Evolutionary conservation across 2,113 vertebrate genomes (phyloP), one percentile per base, ranked within the genome.

Genomic region (Chaetodon trifascialis): DNA sequence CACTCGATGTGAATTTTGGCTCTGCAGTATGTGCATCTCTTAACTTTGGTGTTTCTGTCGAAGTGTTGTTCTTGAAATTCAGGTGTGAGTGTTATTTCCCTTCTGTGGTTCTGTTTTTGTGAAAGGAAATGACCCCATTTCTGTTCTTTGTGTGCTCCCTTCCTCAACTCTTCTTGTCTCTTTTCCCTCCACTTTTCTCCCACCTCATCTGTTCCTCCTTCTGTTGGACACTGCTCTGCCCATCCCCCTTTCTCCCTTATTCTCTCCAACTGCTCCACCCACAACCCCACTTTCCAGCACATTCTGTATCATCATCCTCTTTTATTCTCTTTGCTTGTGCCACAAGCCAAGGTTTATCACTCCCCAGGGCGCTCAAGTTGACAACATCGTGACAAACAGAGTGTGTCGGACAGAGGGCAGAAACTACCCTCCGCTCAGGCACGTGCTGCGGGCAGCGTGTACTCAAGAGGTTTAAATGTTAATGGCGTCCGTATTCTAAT

Each of bases 171-270:
- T 25, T 73, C 69, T 54, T 34, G 49, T 64, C 55, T 56, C 62
- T 74, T 83, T 89, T 80, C 86, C 88, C 89, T 90, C 80, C 85
- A 90, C 90, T 86, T 86, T 82, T 80, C 70, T 73, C 84, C 87
- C 83, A 88, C 87, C 87, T 92, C 89, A 73, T 92, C 90, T 93
- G 89, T 90, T 94, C 78, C 83, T 91, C 91, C 89, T 87, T 90
- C 91, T 89, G 91, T 92, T 80, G 87, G 88, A 92, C 89, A 88
- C 78, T 49, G 59, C n/a, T 66, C 73, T 52, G 74, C 92, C 92
- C 93, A 88, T 89, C 90, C 93, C 86, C 73, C 84, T 46, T 81
- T 64, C 83, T 72, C 75, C 75, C 47, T 65, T 46, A 59, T 60
- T 80, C 80, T 84, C 73, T 67, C 73, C 30, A 23, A 86, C 62